Percentiles rank a stretch among this genome's conserved stretches.
Evolutionary conservation across 2,113 vertebrate genomes (phyloP).

Genomic region (Caracal caracal): DNA sequence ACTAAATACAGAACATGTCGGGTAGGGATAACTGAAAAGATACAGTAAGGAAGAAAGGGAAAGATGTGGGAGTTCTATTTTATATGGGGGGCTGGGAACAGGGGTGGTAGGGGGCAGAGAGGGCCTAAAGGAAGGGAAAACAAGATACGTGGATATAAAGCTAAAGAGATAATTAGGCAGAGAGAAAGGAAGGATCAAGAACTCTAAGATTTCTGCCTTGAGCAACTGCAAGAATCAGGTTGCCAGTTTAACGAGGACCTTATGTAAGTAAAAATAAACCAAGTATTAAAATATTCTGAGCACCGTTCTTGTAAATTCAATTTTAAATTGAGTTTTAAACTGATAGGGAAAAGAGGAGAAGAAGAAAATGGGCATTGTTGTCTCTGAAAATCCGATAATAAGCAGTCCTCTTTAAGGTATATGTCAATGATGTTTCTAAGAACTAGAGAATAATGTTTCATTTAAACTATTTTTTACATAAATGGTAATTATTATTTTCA

Average conservation of each 20-base stretch:
- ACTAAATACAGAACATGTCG: neutral
- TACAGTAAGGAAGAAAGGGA: neutral
- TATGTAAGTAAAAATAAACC: conserved; percentile 6
- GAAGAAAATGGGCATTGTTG: neutral
- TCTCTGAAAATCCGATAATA: neutral
- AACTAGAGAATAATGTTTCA: neutral
- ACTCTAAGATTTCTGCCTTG: neutral
- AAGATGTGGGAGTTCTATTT: neutral
- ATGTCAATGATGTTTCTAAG: neutral
- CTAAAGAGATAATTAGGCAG: neutral
- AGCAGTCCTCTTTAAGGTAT: neutral
- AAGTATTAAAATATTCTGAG: conserved; percentile 22
- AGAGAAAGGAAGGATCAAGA: neutral
- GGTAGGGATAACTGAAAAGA: neutral
- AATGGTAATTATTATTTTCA: conserved; percentile 8
- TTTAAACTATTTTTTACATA: neutral
- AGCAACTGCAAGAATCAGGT: neutral
- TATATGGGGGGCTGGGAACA: neutral
- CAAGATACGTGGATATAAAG: neutral
- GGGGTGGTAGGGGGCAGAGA: neutral
- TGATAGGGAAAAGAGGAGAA: neutral
- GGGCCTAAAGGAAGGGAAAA: neutral
- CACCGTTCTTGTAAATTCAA: conserved; percentile 19
- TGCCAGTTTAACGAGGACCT: conserved; percentile 33
- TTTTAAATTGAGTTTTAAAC: conserved; percentile 13